These are phyloP conservation scores for Phalacrocorax brasilianus DNA, from an alignment of 2,113 vertebrate genomes.

Conservation along the genomic window DNA sequence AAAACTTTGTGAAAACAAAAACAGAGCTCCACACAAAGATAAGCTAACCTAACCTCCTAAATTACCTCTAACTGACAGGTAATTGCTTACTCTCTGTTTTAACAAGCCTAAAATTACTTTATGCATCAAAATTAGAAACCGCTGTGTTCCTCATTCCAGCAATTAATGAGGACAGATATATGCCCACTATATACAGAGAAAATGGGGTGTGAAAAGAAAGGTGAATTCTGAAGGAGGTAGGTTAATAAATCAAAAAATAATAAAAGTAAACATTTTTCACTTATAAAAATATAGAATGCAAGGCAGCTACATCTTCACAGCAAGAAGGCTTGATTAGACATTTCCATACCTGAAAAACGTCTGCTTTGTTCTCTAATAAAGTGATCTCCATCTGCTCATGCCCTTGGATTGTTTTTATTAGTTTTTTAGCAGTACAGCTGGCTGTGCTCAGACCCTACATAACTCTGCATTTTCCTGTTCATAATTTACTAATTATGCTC, in stretches of 20 bases:
- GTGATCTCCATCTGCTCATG: conserved; percentile 70
- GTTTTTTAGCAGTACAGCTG: conserved; percentile 49
- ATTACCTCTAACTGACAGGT: conserved; percentile 30
- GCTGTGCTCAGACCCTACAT: conserved; percentile 56
- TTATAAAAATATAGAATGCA: not conserved
- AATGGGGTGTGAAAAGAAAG: not conserved
- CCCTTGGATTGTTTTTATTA: conserved; percentile 66
- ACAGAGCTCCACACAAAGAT: not conserved
- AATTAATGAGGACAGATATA: conserved; percentile 9
- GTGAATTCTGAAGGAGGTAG: not conserved
- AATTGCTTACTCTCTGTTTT: conserved; percentile 9
- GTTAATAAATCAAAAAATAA: not conserved
- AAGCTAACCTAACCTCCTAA: not conserved
- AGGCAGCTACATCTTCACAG: conserved; percentile 17
- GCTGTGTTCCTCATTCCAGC: not conserved
- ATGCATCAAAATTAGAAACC: conserved; percentile 35
- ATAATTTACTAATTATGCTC: conserved; percentile 86
- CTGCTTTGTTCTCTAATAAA: conserved; percentile 66
- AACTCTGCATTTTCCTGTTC: conserved; percentile 67
- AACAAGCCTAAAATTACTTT: conserved; percentile 37
- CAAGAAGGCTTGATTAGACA: conserved; percentile 23
- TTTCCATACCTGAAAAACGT: conserved; percentile 30
- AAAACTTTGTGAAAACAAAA: not conserved
- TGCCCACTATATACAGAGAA: not conserved
- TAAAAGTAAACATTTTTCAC: not conserved